Conservation (phyloP, 64 coral and sea anemone species). For the Cladopsammia gracilis region DNA sequence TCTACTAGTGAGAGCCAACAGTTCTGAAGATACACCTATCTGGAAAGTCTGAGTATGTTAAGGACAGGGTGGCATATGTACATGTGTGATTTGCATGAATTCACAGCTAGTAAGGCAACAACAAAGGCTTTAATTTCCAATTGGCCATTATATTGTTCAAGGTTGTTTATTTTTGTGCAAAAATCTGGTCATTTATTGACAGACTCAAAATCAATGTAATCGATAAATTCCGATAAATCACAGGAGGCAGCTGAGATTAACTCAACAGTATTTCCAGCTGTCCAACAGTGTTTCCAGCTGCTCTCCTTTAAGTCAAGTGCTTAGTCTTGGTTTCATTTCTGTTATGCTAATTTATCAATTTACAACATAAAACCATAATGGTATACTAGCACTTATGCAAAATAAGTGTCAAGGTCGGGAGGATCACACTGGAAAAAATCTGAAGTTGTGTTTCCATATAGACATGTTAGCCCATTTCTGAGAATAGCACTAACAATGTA, state of each 20-base stretch:
- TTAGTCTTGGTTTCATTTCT: slow-evolving; percentile 26
- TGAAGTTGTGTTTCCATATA: slow-evolving; percentile 3
- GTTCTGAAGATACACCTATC: background rate
- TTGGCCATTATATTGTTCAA: background rate
- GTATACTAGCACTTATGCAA: background rate
- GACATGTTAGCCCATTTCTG: background rate
- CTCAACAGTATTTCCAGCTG: background rate
- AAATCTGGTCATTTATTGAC: slow-evolving; percentile 12
- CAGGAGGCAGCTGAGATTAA: no score
- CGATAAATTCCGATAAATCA: background rate
- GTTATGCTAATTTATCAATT: slow-evolving; percentile 11
- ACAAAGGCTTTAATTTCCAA: slow-evolving; percentile 10
- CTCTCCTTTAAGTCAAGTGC: slow-evolving; percentile 3
- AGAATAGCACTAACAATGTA: slow-evolving; percentile 18
- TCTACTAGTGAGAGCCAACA: slow-evolving; percentile 11
- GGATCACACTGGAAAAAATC: slow-evolving; percentile 18
- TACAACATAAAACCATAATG: slow-evolving; percentile 22
- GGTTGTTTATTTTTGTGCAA: slow-evolving; percentile 4
- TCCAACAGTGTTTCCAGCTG: background rate
- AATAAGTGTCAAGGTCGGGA: slow-evolving; percentile 5
- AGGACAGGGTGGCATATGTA: background rate
- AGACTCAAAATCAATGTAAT: slow-evolving; percentile 16
- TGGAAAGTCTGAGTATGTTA: background rate
- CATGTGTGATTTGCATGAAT: background rate
- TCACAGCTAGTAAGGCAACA: background rate